These are phyloP conservation scores for Dallia pectoralis DNA, from an alignment of 2,797 vertebrate genomes.

Conservation along the genomic window DNA sequence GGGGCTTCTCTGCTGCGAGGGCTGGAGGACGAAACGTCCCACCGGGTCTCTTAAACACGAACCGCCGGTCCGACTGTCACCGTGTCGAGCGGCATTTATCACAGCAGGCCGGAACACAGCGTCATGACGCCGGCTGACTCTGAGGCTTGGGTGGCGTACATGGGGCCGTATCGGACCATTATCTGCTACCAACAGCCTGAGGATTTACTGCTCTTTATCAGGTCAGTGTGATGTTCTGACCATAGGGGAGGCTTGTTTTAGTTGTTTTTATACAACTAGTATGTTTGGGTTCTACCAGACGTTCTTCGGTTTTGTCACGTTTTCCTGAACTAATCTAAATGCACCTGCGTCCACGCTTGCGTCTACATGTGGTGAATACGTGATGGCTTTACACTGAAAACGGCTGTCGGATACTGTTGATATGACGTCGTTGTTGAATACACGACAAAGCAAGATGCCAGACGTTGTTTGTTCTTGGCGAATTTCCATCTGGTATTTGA, in stretches of 20 bases:
- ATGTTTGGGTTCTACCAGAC: neutral
- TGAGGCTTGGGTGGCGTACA: neutral
- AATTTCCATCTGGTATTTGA: neutral
- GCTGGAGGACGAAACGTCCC: neutral
- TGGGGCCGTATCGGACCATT: neutral
- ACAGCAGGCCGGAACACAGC: neutral
- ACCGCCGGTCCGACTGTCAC: neutral
- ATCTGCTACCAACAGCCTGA: neutral
- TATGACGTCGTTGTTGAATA: neutral
- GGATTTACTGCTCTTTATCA: neutral
- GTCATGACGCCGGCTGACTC: neutral
- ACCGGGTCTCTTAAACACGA: neutral
- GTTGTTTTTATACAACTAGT: neutral
- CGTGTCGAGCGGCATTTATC: neutral
- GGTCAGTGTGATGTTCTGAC: neutral
- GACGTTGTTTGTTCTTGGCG: neutral
- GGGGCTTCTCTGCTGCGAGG: neutral
- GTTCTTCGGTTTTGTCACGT: neutral
- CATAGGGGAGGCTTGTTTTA: neutral
- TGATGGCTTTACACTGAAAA: neutral
- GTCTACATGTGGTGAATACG: neutral
- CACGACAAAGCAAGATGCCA: neutral
- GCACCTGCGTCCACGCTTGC: neutral
- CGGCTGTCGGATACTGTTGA: neutral
- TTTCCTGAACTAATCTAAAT: neutral